Percentiles rank a stretch among this genome's conserved stretches.
Evolutionary conservation across 1,140 invertebrate genomes (phyloP).

Genomic region (Nasonia vitripennis): DNA sequence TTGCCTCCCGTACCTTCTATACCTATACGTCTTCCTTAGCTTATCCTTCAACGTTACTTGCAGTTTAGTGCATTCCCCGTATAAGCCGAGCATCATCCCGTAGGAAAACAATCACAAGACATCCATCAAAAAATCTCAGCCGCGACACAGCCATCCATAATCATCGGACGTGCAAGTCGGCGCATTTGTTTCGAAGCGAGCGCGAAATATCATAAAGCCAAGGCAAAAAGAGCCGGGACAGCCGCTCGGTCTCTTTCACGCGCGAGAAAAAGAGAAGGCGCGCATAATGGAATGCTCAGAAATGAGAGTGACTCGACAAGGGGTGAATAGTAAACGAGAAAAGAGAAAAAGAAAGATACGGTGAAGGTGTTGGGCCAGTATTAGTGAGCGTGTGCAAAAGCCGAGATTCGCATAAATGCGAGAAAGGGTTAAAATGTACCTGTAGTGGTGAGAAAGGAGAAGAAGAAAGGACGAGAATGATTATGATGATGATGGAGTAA

Average conservation of each 20-base stretch:
- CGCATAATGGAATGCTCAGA: slow-evolving; percentile 27
- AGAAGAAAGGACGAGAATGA: not conserved
- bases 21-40: not conserved
- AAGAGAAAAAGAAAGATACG: not conserved
- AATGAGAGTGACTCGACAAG: slow-evolving; percentile 30
- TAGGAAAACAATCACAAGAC: not conserved
- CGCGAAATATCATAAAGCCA: not conserved
- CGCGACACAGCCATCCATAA: not conserved
- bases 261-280: not conserved
- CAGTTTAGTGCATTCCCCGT: too few species aligned
- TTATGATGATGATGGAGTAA: slow-evolving; percentile 4
- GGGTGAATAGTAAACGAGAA: not conserved
- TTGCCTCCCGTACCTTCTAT: not conserved
- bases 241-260: not conserved
- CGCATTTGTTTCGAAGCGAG: not conserved
- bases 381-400: not conserved
- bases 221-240: not conserved
- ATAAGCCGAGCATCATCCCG: not conserved
- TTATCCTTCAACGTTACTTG: not conserved
- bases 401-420: not conserved
- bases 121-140: not conserved
- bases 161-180: not conserved
- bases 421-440: not conserved
- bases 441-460: not conserved
- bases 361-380: not conserved